These are phyloP conservation scores for Corythoichthys haematopterus DNA, from an alignment of 2,113 vertebrate species.

Conservation along the genomic window DNA sequence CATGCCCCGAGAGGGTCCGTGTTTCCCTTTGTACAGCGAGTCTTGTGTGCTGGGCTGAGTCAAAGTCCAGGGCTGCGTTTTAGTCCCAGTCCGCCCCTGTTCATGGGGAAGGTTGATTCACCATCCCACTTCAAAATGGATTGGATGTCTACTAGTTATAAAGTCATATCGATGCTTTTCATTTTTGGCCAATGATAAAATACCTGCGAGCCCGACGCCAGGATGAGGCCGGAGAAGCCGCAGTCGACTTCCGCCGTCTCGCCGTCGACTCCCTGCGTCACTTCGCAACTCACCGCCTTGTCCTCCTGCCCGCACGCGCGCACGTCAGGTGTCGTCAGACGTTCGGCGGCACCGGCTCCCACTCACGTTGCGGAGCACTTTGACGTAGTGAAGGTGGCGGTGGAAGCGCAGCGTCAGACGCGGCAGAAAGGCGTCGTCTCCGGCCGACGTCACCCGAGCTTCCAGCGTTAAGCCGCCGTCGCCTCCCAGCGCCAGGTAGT, in stretches of 20 bases:
- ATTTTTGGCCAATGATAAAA: background rate
- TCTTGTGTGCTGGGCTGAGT: too few relatives aligned
- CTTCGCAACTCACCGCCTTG: conserved; percentile 79
- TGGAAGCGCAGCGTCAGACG: conserved; percentile 78
- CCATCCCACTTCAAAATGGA: too few relatives aligned
- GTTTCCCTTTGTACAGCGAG: too few relatives aligned
- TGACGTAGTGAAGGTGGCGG: conserved; percentile 81
- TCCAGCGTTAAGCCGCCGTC: conserved; percentile 79
- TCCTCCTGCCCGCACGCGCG: conserved; percentile 72
- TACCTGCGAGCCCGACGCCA: conserved; percentile 82
- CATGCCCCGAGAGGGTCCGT: too few relatives aligned
- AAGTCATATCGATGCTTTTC: too few relatives aligned
- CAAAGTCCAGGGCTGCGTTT: too few relatives aligned
- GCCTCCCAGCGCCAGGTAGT: conserved; percentile 80
- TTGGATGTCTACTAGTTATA: too few relatives aligned
- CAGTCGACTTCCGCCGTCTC: conserved; percentile 75
- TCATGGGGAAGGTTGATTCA: too few relatives aligned
- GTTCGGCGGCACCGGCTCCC: too few relatives aligned
- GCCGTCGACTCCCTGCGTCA: conserved; percentile 70
- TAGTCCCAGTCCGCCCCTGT: too few relatives aligned
- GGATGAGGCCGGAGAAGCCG: conserved; percentile 76
- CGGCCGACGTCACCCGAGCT: conserved; percentile 76
- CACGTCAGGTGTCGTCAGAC: background rate
- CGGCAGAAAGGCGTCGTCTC: conserved; percentile 87
- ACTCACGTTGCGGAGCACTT: conserved; percentile 83